Percentiles rank a stretch among this genome's conserved stretches.
Evolutionary conservation across 2,113 vertebrate genomes (phyloP).

Genomic region (Macroglossus sobrinus): DNA sequence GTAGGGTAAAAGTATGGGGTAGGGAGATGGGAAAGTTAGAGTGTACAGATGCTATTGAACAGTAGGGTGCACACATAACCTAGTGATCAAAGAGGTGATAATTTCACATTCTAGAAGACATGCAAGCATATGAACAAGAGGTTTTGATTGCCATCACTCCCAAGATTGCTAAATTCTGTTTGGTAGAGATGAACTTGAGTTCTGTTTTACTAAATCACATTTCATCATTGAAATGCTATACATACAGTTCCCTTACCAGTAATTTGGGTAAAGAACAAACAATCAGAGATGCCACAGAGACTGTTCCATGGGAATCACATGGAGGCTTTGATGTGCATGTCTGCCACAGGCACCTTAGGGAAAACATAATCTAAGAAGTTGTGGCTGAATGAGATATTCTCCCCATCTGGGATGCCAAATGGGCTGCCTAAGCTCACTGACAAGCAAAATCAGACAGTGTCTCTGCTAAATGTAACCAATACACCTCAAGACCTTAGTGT

Average conservation of each 20-base stretch:
- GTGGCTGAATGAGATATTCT: not conserved
- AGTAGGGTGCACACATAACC: not conserved
- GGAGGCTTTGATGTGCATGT: not conserved
- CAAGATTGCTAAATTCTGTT: not conserved
- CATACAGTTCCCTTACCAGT: not conserved
- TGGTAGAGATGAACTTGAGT: not conserved
- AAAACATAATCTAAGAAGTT: not conserved
- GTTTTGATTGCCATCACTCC: not conserved
- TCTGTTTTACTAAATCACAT: not conserved
- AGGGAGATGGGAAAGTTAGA: not conserved
- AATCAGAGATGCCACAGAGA: not conserved
- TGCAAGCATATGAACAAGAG: not conserved
- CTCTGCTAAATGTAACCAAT: not conserved
- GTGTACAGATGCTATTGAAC: not conserved
- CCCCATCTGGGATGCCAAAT: not conserved
- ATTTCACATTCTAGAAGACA: not conserved
- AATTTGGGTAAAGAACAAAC: not conserved
- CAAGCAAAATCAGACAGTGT: not conserved
- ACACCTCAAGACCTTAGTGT: not conserved
- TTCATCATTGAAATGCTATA: not conserved
- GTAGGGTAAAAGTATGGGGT: rapidly evolving
- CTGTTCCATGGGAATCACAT: not conserved
- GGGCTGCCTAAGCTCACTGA: not conserved
- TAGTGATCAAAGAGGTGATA: not conserved
- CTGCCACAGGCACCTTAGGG: not conserved